Percentiles rank a stretch among this genome's conserved stretches.
Conservation (phyloP, 2,888 invertebrate species). For the Anaspis maculata region DNA sequence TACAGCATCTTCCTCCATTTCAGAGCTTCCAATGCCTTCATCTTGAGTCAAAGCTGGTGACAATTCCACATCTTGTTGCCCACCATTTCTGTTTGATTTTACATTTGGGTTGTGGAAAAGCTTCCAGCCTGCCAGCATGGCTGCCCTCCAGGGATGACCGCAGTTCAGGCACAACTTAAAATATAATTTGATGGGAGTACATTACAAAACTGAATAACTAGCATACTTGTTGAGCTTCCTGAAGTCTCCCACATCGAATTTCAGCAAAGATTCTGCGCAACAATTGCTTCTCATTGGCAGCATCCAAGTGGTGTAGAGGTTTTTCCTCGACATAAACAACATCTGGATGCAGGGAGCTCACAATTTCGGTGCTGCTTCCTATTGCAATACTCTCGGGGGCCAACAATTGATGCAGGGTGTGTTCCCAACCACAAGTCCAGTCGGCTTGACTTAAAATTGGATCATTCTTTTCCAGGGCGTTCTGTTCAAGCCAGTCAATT, state of each 20-base stretch:
- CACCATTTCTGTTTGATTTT: no score
- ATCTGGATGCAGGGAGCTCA: conserved; percentile 79
- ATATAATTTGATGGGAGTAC: no score
- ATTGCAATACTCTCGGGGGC: conserved; percentile 50
- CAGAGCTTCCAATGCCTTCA: no score
- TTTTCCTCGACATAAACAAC: conserved; percentile 72
- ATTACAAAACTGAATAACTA: no score
- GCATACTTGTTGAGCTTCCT: conserved; percentile 69
- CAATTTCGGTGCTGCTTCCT: conserved; percentile 49
- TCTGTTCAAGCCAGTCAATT: conserved; percentile 88
- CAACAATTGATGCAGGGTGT: conserved; percentile 71
- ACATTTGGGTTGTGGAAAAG: conserved; percentile 80
- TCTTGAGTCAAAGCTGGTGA: no score
- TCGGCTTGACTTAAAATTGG: conserved; percentile 70
- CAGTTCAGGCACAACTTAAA: conserved; percentile 64
- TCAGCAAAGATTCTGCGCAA: conserved; percentile 59
- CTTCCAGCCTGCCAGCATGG: conserved; percentile 84
- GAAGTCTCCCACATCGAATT: conserved; percentile 78
- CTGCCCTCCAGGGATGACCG: conserved; percentile 89
- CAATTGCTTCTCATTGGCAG: conserved; percentile 64
- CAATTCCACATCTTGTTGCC: no score
- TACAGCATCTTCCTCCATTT: conserved; percentile 19
- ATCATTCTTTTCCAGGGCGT: conserved; percentile 51
- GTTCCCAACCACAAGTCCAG: conserved; percentile 81
- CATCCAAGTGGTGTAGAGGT: conserved; percentile 77